Evolutionary conservation across 2,113 vertebrate species (phyloP).

Genomic region (Vimba vimba): DNA sequence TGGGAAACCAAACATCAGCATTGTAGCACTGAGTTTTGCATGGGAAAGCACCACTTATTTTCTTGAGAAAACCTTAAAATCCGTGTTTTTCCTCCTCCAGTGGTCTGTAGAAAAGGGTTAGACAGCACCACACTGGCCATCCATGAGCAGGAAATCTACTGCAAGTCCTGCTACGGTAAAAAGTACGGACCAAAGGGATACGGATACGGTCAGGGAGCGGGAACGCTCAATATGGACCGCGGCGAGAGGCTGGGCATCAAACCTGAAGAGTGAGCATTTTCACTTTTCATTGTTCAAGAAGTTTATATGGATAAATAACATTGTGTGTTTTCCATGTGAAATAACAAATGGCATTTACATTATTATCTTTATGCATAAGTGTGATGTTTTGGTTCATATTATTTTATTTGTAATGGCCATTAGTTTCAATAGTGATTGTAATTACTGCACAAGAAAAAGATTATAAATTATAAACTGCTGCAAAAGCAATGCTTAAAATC

Average conservation of each 20-base stretch:
- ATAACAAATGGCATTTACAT: not conserved
- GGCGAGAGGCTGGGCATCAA: conserved; percentile 89
- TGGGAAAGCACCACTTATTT: not conserved
- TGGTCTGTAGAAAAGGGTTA: conserved; percentile 91
- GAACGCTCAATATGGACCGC: conserved; percentile 89
- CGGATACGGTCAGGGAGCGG: conserved; percentile 89
- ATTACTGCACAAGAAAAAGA: no score
- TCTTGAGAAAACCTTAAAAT: not conserved
- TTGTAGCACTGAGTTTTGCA: not conserved
- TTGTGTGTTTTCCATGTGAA: not conserved
- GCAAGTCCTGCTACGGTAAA: conserved; percentile 92
- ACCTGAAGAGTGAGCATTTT: conserved; percentile 80
- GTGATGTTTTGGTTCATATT: no score
- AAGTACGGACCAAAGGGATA: conserved; percentile 96
- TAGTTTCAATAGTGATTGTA: no score
- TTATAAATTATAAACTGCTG: no score
- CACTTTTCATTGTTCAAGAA: not conserved
- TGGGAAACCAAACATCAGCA: no score
- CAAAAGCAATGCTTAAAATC: not conserved
- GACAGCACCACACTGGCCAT: conserved; percentile 92
- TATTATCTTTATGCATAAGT: no score
- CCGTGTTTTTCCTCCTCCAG: conserved; percentile 64
- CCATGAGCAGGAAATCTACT: conserved; percentile 91
- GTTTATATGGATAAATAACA: not conserved
- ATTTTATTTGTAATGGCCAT: no score